Conservation (phyloP, 64 coral and sea anemone genomes). For the Anthopleura sola region DNA sequence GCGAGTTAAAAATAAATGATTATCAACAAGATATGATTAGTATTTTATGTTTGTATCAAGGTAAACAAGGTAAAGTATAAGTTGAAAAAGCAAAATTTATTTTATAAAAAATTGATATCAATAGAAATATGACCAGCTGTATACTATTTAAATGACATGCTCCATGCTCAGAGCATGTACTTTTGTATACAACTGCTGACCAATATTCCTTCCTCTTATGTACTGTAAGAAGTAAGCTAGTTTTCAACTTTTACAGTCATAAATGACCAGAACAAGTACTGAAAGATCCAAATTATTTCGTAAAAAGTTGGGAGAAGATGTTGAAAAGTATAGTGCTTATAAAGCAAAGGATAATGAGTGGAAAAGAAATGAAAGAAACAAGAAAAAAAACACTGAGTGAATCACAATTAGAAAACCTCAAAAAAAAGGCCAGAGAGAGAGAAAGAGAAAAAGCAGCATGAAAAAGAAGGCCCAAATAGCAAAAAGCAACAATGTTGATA, state of each 20-base stretch:
- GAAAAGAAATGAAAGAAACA: slow-evolving; percentile 67
- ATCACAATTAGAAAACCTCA: neutral
- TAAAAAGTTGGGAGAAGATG: slow-evolving; percentile 48
- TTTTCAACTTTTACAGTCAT: neutral
- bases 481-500: neutral
- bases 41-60: neutral
- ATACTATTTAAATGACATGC: slow-evolving; percentile 27
- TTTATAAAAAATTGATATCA: neutral
- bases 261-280: slow-evolving; percentile 39
- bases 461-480: slow-evolving; percentile 30
- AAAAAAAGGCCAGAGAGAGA: neutral
- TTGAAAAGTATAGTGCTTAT: slow-evolving; percentile 26
- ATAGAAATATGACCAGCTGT: slow-evolving; percentile 27
- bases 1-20: too few relatives aligned
- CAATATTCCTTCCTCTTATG: slow-evolving; percentile 15
- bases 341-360: slow-evolving; percentile 57
- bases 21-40: neutral
- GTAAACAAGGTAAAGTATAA: neutral
- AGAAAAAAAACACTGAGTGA: slow-evolving; percentile 20
- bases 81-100: neutral
- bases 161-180: slow-evolving; percentile 25
- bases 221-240: neutral
- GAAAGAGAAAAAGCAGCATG: slow-evolving; percentile 30
- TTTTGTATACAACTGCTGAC: slow-evolving; percentile 27
- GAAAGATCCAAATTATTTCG: slow-evolving; percentile 37